phyloP scores from a whole-genome alignment of 2,888 invertebrate species.

The Xestobium rufovillosum region DNA sequence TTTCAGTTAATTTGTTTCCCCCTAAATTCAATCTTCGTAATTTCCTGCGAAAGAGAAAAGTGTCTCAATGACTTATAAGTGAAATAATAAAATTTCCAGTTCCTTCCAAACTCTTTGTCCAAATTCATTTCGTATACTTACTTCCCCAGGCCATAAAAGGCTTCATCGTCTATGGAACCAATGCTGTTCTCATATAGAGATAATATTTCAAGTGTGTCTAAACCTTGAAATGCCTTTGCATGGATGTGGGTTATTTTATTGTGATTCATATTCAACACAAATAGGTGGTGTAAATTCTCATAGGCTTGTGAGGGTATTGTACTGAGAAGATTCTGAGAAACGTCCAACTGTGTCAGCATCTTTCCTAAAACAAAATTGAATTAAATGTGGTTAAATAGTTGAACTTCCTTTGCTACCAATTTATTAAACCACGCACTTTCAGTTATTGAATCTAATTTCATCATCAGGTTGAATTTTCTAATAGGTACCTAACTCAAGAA shows the following conservation, averaged over 20 bases:
- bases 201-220: constrained; percentile 79
- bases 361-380: constrained; percentile 53
- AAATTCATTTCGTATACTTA: no score
- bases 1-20: constrained; percentile 67
- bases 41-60: constrained; percentile 54
- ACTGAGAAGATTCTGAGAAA: constrained; percentile 76
- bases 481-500: no score
- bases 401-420: no score
- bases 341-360: constrained; percentile 79
- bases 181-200: constrained; percentile 83
- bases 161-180: constrained; percentile 68
- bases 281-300: constrained; percentile 70
- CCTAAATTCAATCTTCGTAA: constrained; percentile 79
- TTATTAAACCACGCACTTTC: no score
- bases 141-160: constrained; percentile 83
- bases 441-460: no score
- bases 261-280: constrained; percentile 84
- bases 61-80: no score
- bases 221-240: constrained; percentile 74
- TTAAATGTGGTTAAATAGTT: no score
- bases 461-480: no score
- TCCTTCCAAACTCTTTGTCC: no score
- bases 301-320: constrained; percentile 75
- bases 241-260: constrained; percentile 75
- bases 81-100: no score